These are phyloP conservation scores for Mustela lutreola DNA, from an alignment of 2,113 vertebrate genomes.

Conservation along the genomic window DNA sequence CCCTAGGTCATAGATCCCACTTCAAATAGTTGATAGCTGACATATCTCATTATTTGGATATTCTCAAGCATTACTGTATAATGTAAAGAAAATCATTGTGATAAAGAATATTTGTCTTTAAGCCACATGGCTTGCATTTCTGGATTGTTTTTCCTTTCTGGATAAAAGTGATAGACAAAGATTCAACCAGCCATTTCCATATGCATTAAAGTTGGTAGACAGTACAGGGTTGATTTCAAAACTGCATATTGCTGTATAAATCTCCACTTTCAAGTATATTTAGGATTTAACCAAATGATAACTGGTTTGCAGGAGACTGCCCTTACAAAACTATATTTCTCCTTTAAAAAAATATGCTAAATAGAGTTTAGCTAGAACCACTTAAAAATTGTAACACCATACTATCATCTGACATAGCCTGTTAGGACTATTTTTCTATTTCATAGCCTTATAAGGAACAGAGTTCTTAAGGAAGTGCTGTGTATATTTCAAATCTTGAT, in stretches of 20 bases:
- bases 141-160: conserved; percentile 38
- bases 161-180: neutral
- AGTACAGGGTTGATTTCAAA: conserved; percentile 10
- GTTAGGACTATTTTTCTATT: conserved; percentile 5
- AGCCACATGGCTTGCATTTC: neutral
- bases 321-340: neutral
- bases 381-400: neutral
- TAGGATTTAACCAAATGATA: conserved; percentile 45
- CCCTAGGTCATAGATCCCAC: neutral
- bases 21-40: neutral
- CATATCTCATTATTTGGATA: conserved; percentile 2
- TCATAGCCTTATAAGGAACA: conserved; percentile 6
- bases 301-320: neutral
- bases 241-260: neutral
- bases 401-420: neutral
- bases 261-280: conserved; percentile 12
- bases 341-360: conserved; percentile 37
- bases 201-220: neutral
- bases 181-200: neutral
- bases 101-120: conserved; percentile 51
- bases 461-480: conserved; percentile 11
- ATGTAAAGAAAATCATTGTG: conserved; percentile 9
- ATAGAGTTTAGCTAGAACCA: neutral
- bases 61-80: conserved; percentile 15
- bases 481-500: neutral